Conservation (phyloP, 2,113 vertebrate species). For the Narcine bancroftii region DNA sequence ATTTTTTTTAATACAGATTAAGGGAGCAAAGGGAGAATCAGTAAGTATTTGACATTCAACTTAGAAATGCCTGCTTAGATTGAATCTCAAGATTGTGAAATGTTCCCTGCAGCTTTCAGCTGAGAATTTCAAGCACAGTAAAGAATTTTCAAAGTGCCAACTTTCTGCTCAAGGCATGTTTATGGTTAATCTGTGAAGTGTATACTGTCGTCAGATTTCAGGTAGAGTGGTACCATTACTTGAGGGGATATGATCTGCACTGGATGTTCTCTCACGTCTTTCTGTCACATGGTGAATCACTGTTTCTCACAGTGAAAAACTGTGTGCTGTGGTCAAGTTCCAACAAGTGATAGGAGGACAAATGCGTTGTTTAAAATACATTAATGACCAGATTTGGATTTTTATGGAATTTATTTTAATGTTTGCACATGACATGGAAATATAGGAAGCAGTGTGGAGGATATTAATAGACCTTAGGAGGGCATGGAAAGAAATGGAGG, state of each 20-base stretch:
- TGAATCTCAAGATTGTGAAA: background rate
- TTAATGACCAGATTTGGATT: no score
- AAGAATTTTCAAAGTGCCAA: background rate
- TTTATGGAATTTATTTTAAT: no score
- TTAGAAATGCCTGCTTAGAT: background rate
- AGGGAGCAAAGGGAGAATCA: slow-evolving; percentile 53
- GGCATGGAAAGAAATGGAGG: no score
- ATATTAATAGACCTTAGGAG: no score
- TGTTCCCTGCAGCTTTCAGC: background rate
- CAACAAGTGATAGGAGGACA: no score
- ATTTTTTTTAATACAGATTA: slow-evolving; percentile 43
- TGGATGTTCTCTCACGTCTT: background rate
- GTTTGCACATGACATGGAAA: no score
- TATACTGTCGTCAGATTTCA: background rate
- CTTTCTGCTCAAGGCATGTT: background rate
- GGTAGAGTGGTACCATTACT: background rate
- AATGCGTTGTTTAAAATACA: no score
- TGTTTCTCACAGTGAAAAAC: no score
- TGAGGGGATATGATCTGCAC: background rate
- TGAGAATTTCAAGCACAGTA: background rate
- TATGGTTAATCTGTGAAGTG: background rate
- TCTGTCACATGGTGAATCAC: no score
- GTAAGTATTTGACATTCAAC: slow-evolving; percentile 44
- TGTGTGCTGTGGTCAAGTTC: no score
- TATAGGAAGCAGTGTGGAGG: no score